Conservation (phyloP, 2,797 vertebrate genomes). For the Scomberomorus guttatus region DNA sequence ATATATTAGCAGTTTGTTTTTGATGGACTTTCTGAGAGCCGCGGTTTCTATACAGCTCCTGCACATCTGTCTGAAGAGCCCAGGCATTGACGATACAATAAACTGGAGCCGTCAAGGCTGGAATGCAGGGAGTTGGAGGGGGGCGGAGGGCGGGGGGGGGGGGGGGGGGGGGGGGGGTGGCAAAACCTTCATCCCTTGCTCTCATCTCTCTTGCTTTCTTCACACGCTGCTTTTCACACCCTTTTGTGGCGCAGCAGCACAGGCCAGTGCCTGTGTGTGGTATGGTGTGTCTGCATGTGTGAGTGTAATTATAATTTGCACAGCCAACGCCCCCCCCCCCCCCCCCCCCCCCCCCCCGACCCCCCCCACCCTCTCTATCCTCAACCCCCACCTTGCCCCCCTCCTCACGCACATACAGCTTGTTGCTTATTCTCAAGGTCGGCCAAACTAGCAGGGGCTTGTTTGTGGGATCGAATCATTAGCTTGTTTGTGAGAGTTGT, state of each 20-base stretch:
- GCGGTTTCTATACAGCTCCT: slow-evolving; percentile 35
- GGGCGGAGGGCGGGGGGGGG: slow-evolving; percentile 26
- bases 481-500: slow-evolving; percentile 59
- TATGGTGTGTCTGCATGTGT: too few species aligned
- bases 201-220: slow-evolving; percentile 62
- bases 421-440: slow-evolving; percentile 73
- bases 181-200: slow-evolving; percentile 70
- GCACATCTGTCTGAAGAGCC: slow-evolving; percentile 61
- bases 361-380: accelerated
- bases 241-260: slow-evolving; percentile 68
- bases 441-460: slow-evolving; percentile 48
- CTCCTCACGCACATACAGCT: slow-evolving; percentile 31
- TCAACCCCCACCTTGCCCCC: too few species aligned
- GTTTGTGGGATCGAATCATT: slow-evolving; percentile 67
- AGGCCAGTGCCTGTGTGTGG: slow-evolving; percentile 22
- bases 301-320: too few species aligned
- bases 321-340: too few species aligned
- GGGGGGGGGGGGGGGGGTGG: not conserved
- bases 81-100: slow-evolving; percentile 58
- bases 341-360: too few species aligned
- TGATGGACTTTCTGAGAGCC: slow-evolving; percentile 37
- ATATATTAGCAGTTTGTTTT: slow-evolving; percentile 50
- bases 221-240: slow-evolving; percentile 70
- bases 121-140: slow-evolving; percentile 14
- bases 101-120: slow-evolving; percentile 61